A percentile compares a stretch with the other conserved stretches of the same genome.
phyloP scores from a whole-genome alignment of 2,797 vertebrate genomes.

The Stomatorhinus walkeri region DNA sequence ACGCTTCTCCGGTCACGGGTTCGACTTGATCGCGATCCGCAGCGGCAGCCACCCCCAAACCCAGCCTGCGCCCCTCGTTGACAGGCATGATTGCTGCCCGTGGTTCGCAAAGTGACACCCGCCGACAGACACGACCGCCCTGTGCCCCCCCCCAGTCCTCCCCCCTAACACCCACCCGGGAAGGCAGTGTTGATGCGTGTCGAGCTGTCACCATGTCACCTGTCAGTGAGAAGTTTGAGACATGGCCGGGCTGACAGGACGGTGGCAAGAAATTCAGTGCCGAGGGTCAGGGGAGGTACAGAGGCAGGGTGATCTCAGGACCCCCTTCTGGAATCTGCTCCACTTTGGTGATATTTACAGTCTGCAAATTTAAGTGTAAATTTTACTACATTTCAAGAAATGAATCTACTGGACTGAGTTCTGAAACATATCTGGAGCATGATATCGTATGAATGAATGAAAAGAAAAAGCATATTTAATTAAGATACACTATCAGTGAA shows the following conservation, averaged over 20 bases:
- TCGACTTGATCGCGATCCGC: not conserved
- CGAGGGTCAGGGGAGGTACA: not conserved
- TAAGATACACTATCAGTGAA: not conserved
- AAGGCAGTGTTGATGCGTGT: not conserved
- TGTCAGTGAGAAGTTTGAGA: not conserved
- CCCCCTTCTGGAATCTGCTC: not conserved
- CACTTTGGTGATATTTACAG: not conserved
- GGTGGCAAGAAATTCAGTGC: not conserved
- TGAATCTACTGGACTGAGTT: not conserved
- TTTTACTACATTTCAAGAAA: not conserved
- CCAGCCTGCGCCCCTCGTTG: not conserved
- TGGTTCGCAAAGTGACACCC: not conserved
- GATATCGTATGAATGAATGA: not conserved
- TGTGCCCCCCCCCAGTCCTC: not conserved
- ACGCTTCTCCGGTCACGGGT: not conserved
- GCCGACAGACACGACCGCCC: not conserved
- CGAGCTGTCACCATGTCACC: not conserved
- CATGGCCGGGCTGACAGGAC: not conserved
- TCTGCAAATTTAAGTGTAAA: not conserved
- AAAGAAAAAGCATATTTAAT: not conserved
- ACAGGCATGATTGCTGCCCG: not conserved
- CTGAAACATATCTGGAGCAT: not conserved
- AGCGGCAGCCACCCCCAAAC: not conserved
- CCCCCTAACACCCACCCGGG: not conserved
- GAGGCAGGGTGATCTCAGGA: not conserved